Percentiles rank a stretch among this genome's conserved stretches.
Evolutionary conservation across 2,113 vertebrate species (phyloP).

Genomic region (Tor tambroides): DNA sequence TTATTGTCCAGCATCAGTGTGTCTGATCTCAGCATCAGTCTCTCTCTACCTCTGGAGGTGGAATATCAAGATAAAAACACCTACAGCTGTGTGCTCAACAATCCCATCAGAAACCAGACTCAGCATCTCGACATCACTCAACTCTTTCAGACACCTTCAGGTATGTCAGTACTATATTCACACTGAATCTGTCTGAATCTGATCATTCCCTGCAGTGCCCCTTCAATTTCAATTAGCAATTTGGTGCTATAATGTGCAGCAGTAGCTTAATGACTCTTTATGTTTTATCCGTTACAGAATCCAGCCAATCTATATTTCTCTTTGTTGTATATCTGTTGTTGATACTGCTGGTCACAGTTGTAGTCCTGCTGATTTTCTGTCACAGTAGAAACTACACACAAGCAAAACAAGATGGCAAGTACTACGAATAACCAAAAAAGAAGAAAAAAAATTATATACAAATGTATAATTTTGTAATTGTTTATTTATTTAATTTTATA

Average conservation of each 20-base stretch:
- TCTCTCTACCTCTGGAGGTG: slow-evolving; percentile 10
- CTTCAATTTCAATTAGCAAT: no score
- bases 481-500: background rate
- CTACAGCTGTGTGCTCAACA: background rate
- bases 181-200: background rate
- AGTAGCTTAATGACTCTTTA: background rate
- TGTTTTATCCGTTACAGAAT: background rate
- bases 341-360: background rate
- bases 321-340: background rate
- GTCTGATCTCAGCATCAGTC: no score
- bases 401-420: background rate
- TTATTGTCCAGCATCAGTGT: slow-evolving; percentile 23
- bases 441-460: no score
- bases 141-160: background rate
- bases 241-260: no score
- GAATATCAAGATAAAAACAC: background rate
- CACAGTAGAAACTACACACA: background rate
- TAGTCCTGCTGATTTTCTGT: background rate
- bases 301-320: background rate
- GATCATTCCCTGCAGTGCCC: no score
- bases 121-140: background rate
- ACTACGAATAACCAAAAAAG: background rate
- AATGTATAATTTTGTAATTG: no score
- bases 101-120: background rate
- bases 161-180: background rate